These are phyloP conservation scores for Slavum lentiscoides DNA, from an alignment of 2,888 invertebrate genomes.

Conservation along the genomic window DNA sequence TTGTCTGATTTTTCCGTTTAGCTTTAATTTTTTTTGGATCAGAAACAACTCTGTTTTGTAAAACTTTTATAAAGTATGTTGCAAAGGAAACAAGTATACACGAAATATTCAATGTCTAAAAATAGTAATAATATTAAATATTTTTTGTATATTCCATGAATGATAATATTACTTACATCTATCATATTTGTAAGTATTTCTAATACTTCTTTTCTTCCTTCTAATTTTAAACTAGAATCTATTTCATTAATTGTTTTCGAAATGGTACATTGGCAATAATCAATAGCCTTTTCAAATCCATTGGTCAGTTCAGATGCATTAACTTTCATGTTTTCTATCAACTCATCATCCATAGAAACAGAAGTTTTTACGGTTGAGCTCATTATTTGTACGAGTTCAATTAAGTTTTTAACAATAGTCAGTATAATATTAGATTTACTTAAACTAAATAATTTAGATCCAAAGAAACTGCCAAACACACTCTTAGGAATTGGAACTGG, in stretches of 20 bases:
- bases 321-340: slow-evolving; percentile 13
- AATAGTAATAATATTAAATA: neutral
- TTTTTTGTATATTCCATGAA: neutral
- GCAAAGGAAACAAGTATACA: slow-evolving; percentile 26
- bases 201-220: slow-evolving; percentile 52
- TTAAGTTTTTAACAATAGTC: slow-evolving; percentile 13
- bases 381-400: slow-evolving; percentile 31
- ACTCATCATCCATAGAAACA: neutral
- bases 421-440: slow-evolving; percentile 22
- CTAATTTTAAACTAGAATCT: slow-evolving; percentile 44
- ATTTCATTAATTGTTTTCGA: slow-evolving; percentile 31
- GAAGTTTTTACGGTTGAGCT: slow-evolving; percentile 4
- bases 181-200: slow-evolving; percentile 46
- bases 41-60: slow-evolving; percentile 22
- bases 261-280: slow-evolving; percentile 9
- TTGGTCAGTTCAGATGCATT: slow-evolving; percentile 10
- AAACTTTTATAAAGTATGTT: slow-evolving; percentile 28
- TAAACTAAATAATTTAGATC: slow-evolving; percentile 24
- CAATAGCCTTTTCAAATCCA: slow-evolving; percentile 32
- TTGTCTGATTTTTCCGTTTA: slow-evolving; percentile 32
- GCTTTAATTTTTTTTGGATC: slow-evolving; percentile 48
- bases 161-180: slow-evolving; percentile 27
- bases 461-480: slow-evolving; percentile 49
- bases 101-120: slow-evolving; percentile 25
- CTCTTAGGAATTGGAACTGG: slow-evolving; percentile 23